phyloP scores from a whole-genome alignment of 2,888 invertebrate genomes.

The Tetramorium bicarinatum region DNA sequence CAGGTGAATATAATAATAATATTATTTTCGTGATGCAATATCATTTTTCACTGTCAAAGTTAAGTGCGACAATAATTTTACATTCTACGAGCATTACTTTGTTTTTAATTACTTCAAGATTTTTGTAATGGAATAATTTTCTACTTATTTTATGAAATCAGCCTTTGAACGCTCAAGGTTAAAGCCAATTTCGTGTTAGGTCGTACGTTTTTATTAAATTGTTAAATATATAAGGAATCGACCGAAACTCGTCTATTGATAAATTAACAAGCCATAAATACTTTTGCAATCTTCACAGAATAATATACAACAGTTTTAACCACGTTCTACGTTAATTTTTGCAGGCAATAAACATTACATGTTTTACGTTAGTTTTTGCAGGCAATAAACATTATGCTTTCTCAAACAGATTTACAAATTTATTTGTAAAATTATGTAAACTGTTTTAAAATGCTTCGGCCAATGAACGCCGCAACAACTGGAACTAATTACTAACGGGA shows the following conservation, averaged over 20 bases:
- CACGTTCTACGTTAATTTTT: slow-evolving; percentile 11
- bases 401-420: not conserved
- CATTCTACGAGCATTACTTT: not conserved
- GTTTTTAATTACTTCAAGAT: not conserved
- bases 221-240: slow-evolving; percentile 35
- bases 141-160: not conserved
- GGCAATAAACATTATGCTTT: not conserved
- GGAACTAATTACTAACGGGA: slow-evolving; percentile 9
- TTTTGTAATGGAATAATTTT: not conserved
- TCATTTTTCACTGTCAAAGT: not conserved
- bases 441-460: slow-evolving; percentile 7
- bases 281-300: not conserved
- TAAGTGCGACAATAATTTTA: not conserved
- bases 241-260: slow-evolving; percentile 42
- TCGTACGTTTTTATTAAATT: slow-evolving; percentile 52
- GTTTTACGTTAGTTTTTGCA: slow-evolving; percentile 13
- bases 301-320: slow-evolving; percentile 7
- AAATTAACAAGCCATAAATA: slow-evolving; percentile 31
- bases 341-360: not conserved
- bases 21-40: not conserved
- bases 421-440: slow-evolving; percentile 28
- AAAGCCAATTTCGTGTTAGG: slow-evolving; percentile 37
- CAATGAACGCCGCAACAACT: not conserved
- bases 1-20: not conserved
- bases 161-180: slow-evolving; percentile 41